These are phyloP conservation scores for Tringa solitaria DNA, from an alignment of 2,113 vertebrate species.

Conservation along the genomic window DNA sequence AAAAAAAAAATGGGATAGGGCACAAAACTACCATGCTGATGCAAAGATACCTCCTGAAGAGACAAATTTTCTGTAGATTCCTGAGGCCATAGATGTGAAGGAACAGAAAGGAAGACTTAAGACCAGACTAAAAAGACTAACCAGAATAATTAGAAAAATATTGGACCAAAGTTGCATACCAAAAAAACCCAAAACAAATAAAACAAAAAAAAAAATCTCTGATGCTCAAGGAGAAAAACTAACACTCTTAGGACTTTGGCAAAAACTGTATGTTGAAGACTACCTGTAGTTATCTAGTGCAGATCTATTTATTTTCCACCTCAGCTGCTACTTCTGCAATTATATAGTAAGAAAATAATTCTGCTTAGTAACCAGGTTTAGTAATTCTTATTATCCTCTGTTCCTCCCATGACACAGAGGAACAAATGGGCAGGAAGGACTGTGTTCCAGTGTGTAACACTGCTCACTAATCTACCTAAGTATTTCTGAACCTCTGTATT, in stretches of 20 bases:
- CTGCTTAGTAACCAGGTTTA: not conserved
- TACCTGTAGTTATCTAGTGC: not conserved
- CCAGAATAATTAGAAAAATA: not conserved
- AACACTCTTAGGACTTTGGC: not conserved
- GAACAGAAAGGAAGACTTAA: not conserved
- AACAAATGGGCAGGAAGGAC: not conserved
- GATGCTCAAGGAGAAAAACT: not conserved
- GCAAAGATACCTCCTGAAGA: not conserved
- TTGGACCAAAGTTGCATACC: fast-evolving
- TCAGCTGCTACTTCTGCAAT: not conserved
- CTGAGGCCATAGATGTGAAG: fast-evolving
- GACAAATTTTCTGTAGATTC: not conserved
- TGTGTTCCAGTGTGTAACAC: not conserved
- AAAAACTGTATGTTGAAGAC: not conserved
- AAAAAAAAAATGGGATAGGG: not conserved
- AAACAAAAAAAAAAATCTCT: not conserved
- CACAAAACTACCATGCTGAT: not conserved
- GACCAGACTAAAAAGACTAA: not conserved
- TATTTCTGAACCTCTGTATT: not conserved
- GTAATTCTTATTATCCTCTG: not conserved
- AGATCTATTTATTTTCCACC: not conserved
- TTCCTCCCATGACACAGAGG: not conserved
- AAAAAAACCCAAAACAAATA: too few species aligned
- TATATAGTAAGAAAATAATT: not conserved
- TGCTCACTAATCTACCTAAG: not conserved